Evolutionary conservation across 2,888 invertebrate species (phyloP).

Genomic region (Digitonthophagus gazella): DNA sequence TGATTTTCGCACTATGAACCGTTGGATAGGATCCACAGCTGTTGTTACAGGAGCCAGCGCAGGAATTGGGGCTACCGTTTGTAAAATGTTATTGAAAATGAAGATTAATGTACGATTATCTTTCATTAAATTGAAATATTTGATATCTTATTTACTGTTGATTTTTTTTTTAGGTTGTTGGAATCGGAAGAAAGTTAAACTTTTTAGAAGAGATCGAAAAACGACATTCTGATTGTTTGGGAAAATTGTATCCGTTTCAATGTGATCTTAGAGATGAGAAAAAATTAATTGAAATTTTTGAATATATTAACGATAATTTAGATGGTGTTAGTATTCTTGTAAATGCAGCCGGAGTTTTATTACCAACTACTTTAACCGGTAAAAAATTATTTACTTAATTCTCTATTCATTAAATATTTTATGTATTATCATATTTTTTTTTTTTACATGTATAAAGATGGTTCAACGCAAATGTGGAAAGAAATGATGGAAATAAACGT

Average conservation of each 20-base stretch:
- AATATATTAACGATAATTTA: constrained; percentile 25
- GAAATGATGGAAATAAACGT: constrained; percentile 24
- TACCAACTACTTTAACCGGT: constrained; percentile 20
- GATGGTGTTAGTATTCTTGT: constrained; percentile 27
- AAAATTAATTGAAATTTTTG: constrained; percentile 25
- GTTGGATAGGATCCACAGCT: constrained; percentile 11
- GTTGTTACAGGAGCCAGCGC: constrained; percentile 17
- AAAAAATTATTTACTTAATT: neutral
- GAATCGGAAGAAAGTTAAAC: constrained; percentile 23
- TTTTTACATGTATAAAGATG: constrained; percentile 12
- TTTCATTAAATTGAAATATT: too few relatives aligned
- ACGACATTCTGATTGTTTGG: constrained; percentile 16
- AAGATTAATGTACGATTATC: constrained; percentile 17
- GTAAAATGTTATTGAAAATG: constrained; percentile 6
- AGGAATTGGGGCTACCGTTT: constrained; percentile 16
- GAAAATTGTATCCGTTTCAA: constrained; percentile 25
- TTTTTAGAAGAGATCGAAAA: constrained; percentile 15
- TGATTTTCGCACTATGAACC: constrained; percentile 9
- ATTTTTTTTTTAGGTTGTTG: constrained; percentile 24
- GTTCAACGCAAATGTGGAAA: constrained; percentile 17
- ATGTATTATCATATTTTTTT: too few relatives aligned
- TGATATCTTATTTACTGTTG: too few relatives aligned
- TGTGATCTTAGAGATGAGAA: constrained; percentile 28
- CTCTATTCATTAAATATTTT: too few relatives aligned
- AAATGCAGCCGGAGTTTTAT: constrained; percentile 27